phyloP scores from a whole-genome alignment of 2,113 vertebrate species.

The Catharus minimus region DNA sequence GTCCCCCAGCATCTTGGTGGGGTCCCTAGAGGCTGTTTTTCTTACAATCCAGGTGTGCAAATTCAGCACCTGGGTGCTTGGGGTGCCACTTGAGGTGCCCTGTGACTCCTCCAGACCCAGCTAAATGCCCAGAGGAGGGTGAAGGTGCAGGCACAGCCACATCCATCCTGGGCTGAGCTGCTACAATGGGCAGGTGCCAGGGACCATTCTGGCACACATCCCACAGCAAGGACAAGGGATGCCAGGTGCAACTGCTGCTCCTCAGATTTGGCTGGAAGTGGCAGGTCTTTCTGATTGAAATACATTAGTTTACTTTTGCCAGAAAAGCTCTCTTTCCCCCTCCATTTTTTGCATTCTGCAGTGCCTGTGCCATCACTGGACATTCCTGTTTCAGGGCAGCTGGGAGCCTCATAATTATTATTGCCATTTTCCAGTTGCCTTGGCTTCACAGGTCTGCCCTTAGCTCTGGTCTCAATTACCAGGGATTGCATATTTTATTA shows the following conservation, averaged over 20 bases:
- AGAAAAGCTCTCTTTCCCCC: background rate
- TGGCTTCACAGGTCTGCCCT: background rate
- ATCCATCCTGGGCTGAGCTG: background rate
- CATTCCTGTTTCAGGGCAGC: background rate
- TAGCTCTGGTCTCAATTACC: background rate
- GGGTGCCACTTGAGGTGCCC: background rate
- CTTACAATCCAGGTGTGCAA: accelerated
- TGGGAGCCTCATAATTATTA: background rate
- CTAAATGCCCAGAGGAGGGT: accelerated
- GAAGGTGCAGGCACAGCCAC: background rate
- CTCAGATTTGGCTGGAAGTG: background rate
- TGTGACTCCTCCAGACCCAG: background rate
- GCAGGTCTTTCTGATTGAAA: background rate
- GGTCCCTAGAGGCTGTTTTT: background rate
- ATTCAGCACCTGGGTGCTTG: accelerated
- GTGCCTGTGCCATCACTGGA: background rate
- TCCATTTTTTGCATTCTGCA: background rate
- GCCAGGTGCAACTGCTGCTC: background rate
- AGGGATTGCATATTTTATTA: background rate
- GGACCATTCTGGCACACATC: background rate
- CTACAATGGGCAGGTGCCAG: background rate
- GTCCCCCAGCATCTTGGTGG: background rate
- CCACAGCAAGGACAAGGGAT: background rate
- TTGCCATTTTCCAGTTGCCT: background rate
- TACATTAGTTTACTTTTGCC: background rate